phyloP scores from a whole-genome alignment of 2,888 invertebrate species.

The Dolomedes plantarius region DNA sequence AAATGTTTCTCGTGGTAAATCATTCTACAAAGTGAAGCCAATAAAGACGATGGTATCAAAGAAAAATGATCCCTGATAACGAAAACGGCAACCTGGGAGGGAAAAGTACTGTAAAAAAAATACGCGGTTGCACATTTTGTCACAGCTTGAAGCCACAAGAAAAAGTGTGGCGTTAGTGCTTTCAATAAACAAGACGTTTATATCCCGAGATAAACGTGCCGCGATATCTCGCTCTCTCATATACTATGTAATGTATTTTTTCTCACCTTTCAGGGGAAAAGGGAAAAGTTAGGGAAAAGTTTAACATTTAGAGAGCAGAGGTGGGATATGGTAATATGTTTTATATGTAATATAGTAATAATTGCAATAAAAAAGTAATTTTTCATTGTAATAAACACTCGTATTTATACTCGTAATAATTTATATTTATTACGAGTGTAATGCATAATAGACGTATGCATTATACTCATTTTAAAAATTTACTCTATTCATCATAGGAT shows the following conservation, averaged over 20 bases:
- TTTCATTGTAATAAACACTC: too few species aligned
- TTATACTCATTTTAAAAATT: too few species aligned
- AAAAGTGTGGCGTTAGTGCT: background rate
- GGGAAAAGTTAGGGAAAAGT: background rate
- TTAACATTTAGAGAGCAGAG: too few species aligned
- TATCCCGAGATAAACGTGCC: background rate
- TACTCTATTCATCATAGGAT: too few species aligned
- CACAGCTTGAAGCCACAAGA: conserved; percentile 32
- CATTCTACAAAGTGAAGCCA: background rate
- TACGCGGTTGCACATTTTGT: conserved; percentile 12
- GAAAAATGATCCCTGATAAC: conserved; percentile 13
- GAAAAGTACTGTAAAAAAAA: background rate
- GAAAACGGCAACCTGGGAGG: background rate
- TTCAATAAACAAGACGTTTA: conserved; percentile 47
- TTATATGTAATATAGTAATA: too few species aligned
- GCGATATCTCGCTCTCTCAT: background rate
- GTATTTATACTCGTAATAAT: too few species aligned
- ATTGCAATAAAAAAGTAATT: too few species aligned
- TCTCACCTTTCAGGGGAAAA: background rate
- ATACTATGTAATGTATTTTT: background rate
- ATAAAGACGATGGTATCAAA: background rate
- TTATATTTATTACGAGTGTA: too few species aligned
- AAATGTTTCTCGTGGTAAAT: background rate
- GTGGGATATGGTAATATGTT: too few species aligned
- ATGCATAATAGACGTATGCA: too few species aligned